phyloP scores from a whole-genome alignment of 2,113 vertebrate species.

The Nothoprocta perdicaria region DNA sequence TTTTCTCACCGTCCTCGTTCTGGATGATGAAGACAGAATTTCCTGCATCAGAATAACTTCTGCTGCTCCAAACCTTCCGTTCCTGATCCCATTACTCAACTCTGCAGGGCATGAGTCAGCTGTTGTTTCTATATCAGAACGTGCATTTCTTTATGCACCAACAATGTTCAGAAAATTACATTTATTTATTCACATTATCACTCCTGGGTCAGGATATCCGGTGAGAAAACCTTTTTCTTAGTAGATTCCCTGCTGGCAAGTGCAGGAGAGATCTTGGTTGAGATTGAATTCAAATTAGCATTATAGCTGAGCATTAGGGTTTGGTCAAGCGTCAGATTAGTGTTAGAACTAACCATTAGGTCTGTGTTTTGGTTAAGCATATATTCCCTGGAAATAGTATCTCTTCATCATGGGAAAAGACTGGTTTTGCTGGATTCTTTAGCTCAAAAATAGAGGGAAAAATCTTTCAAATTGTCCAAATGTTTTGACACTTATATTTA shows the following conservation, averaged over 20 bases:
- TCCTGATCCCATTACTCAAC: accelerated
- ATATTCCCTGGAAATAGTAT: background rate
- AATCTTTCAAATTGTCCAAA: background rate
- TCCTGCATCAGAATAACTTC: background rate
- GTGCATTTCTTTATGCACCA: accelerated
- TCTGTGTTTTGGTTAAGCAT: background rate
- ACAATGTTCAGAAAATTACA: background rate
- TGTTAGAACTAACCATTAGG: background rate
- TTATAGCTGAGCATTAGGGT: background rate
- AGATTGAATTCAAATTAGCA: background rate
- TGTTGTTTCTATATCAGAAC: accelerated
- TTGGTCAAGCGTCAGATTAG: background rate
- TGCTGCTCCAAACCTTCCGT: accelerated
- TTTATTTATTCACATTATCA: background rate
- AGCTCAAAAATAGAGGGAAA: background rate
- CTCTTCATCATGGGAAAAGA: background rate
- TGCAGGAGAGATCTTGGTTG: background rate
- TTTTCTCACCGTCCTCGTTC: background rate
- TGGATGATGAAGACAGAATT: background rate
- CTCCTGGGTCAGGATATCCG: background rate
- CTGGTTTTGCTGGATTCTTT: background rate
- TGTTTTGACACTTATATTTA: background rate
- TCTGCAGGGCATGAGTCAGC: background rate
- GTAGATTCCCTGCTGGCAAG: background rate
- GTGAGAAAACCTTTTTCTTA: background rate